These are phyloP conservation scores for Hydrotaea cyrtoneurina DNA, from an alignment of 2,888 invertebrate genomes.

Conservation along the genomic window DNA sequence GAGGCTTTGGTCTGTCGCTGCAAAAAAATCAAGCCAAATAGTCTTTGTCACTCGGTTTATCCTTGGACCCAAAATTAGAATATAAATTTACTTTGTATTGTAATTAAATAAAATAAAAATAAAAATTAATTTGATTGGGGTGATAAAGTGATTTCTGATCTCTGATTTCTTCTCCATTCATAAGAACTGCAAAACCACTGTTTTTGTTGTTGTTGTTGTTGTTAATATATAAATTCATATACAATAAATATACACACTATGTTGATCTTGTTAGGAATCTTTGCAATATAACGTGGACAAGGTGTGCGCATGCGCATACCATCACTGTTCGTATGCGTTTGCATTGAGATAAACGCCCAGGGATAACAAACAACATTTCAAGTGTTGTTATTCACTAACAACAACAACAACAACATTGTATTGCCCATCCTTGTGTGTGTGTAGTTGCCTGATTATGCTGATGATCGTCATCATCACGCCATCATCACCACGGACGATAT, in stretches of 20 bases:
- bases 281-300: slow-evolving; percentile 8
- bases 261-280: slow-evolving; percentile 18
- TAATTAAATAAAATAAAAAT: too few species aligned
- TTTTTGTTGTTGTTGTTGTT: too few species aligned
- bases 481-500: slow-evolving; percentile 57
- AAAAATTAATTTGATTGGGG: too few species aligned
- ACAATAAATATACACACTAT: neutral
- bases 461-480: slow-evolving; percentile 61
- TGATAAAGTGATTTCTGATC: too few species aligned
- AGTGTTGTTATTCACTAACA: slow-evolving; percentile 36
- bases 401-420: too few species aligned
- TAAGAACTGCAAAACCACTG: too few species aligned
- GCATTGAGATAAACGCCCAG: slow-evolving; percentile 46
- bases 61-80: too few species aligned
- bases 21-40: too few species aligned
- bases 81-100: too few species aligned
- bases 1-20: too few species aligned
- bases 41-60: too few species aligned
- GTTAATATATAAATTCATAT: neutral
- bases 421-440: neutral
- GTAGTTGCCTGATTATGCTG: slow-evolving; percentile 17
- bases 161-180: too few species aligned
- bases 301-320: slow-evolving; percentile 33
- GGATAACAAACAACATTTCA: slow-evolving; percentile 47
- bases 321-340: slow-evolving; percentile 28